A percentile compares a stretch with the other conserved stretches of the same genome.
These are phyloP conservation scores for Sphenodon punctatus DNA, from an alignment of 2,797 vertebrate species.

Conservation along the genomic window DNA sequence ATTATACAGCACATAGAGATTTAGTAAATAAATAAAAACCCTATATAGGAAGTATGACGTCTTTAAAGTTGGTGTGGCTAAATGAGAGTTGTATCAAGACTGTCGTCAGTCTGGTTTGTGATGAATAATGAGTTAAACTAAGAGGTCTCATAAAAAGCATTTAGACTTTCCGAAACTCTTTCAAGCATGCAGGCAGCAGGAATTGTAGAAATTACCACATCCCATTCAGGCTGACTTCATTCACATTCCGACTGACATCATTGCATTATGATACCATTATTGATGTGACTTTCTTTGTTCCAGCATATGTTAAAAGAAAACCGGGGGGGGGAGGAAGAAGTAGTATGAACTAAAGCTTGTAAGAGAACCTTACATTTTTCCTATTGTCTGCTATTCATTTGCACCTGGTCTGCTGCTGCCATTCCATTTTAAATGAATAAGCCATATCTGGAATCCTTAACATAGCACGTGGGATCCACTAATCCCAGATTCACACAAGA, in stretches of 20 bases:
- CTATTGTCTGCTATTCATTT: not conserved
- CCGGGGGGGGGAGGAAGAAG: not conserved
- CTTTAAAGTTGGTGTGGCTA: slow-evolving; percentile 41
- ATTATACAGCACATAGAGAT: not conserved
- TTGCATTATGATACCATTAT: not conserved
- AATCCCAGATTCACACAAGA: not conserved
- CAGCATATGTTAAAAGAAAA: not conserved
- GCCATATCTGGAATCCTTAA: not conserved
- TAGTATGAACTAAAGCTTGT: slow-evolving; percentile 13
- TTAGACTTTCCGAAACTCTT: slow-evolving; percentile 45
- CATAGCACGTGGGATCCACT: not conserved
- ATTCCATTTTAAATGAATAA: not conserved
- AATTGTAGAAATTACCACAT: not conserved
- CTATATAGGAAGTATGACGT: not conserved
- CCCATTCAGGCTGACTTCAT: not conserved
- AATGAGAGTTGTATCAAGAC: not conserved
- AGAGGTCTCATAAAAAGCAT: slow-evolving; percentile 27
- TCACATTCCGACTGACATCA: not conserved
- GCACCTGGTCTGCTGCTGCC: not conserved
- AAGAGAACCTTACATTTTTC: not conserved
- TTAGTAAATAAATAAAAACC: slow-evolving; percentile 19
- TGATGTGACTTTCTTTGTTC: not conserved
- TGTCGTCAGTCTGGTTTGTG: not conserved
- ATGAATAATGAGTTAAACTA: slow-evolving; percentile 37
- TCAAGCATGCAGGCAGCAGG: slow-evolving; percentile 31